Base-by-base conservation (phyloP, 2,888 invertebrate genomes). In the Tetramorium bicarinatum region DNA sequence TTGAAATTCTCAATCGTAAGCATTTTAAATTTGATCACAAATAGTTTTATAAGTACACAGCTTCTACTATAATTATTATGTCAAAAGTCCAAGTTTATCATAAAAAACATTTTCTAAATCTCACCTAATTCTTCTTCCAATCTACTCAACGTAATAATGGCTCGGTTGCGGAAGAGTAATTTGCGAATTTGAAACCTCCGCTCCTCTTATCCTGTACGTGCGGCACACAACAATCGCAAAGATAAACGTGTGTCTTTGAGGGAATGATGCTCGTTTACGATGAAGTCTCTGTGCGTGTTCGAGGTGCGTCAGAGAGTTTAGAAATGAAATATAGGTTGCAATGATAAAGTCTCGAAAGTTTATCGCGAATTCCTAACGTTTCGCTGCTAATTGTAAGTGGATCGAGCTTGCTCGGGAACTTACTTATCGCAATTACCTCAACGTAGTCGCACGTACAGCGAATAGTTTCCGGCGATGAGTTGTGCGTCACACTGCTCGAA, bases 341-440 rank as follows among this genome's bases (percentile, higher is more conserved):
- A 80, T 74, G 49, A 80, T 80, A 80, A 80, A 74, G 47, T 80
- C 79, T 79, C 47, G 34, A 79, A 75, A 74, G 79, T 80, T 80
- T 80, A 47, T 13, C 59, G 18, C 11, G 47, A 75, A 80, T 79
- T 56, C 25, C 59, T 59, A 47, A 13, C 38, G 18, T 79, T 34
- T 74, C 6, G 47, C 21, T 74, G 75, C 59, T 79, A 79, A 74
- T 80, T 80, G n/a, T 75, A 75, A 80, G 76, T 75, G 59, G 59
- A 74, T 80, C 59, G 47, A 72, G 59, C 18, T 74, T 9, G 59
- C 59, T 49, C 18, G 47, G 38, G 18, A 75, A 80, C 59, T 80
- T 59, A 52, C 59, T 74, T 74, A 56, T 71, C 13, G 25, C 47
- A 47, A 80, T 80, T 80, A 59, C 47, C 34, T 47, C 29, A 25